Evolutionary conservation across 1,140 invertebrate genomes (phyloP).

Genomic region (Argopecten irradians): DNA sequence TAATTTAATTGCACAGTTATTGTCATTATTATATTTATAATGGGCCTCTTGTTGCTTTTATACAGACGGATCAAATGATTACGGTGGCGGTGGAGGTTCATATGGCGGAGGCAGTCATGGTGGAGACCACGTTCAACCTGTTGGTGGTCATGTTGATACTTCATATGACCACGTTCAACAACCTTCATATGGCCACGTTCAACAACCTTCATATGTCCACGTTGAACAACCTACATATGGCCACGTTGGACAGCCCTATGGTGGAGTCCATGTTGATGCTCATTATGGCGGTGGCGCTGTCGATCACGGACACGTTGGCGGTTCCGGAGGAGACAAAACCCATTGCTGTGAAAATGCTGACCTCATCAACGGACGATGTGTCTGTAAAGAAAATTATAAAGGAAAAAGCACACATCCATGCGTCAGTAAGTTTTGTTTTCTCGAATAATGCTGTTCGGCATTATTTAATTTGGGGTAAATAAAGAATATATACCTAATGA

Average conservation of each 20-base stretch:
- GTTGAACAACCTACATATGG: no score
- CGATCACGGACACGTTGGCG: background rate
- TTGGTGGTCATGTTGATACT: background rate
- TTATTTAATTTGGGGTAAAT: no score
- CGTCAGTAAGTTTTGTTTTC: background rate
- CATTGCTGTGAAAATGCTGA: constrained; percentile 4
- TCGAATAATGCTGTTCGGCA: no score
- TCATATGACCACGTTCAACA: background rate
- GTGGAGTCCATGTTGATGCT: background rate
- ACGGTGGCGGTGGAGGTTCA: no score
- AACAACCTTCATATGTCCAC: background rate
- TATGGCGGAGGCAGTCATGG: no score
- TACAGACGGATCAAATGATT: no score
- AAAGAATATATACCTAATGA: no score
- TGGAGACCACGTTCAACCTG: background rate
- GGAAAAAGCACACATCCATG: background rate
- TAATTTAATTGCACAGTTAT: no score
- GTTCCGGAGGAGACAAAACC: background rate
- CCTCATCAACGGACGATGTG: background rate
- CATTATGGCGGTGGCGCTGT: background rate
- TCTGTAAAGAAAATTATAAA: background rate
- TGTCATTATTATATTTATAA: no score
- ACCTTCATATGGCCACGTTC: no score
- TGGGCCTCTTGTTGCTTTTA: no score
- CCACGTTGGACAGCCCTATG: background rate